Base-by-base conservation (phyloP, 2,113 vertebrate species). In the Gobio gobio region DNA sequence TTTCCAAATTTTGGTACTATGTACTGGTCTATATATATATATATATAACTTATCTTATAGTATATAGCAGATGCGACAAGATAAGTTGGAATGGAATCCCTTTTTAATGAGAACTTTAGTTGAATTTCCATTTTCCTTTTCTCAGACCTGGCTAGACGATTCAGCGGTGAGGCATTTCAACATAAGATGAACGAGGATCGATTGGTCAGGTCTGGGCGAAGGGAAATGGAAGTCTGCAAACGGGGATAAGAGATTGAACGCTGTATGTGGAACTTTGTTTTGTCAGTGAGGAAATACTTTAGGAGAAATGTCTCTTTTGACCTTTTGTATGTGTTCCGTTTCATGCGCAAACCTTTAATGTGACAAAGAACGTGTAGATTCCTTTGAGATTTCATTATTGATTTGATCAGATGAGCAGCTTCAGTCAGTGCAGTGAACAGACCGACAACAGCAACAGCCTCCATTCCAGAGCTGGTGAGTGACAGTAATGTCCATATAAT, bases 201-300 rank as follows among this genome's bases (percentile, higher is more conserved):
- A 94, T 94, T 95, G 87, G 77, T 93, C 18, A 87, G 89, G 94
- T 86, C 94, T 95, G 94, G 84, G 64, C 20, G 70, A 81, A 89
- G 92, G 88, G 85, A 94, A 90, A 93, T 94, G 92, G 93, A 92
- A 90, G 92, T 91, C 90, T 90, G 89, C 83, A 87, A 90, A 91
- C 90, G 90, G 83, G 90, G 93, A 92, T 93, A 94, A 83, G 26
- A 83, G 81, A 58, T 58, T 58, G 47, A 16, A 54, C 49, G 33
- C 24, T 45, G 78, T 24, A 61, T 59, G 82, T 77, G 54, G 76
- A 63, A 43, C 54, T 76, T 45, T 59, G 40, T 86, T 64, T 33
- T 78, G 83, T 75, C 56, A 18, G n/a, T 74, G 75, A 80, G 47
- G 45, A 74, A 80, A 16, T 6, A 10, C 6, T n/a, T 14, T 54